Percentiles rank a stretch among this genome's conserved stretches.
Evolutionary conservation across 2,797 vertebrate species (phyloP).

Genomic region (Phataginus tricuspis): DNA sequence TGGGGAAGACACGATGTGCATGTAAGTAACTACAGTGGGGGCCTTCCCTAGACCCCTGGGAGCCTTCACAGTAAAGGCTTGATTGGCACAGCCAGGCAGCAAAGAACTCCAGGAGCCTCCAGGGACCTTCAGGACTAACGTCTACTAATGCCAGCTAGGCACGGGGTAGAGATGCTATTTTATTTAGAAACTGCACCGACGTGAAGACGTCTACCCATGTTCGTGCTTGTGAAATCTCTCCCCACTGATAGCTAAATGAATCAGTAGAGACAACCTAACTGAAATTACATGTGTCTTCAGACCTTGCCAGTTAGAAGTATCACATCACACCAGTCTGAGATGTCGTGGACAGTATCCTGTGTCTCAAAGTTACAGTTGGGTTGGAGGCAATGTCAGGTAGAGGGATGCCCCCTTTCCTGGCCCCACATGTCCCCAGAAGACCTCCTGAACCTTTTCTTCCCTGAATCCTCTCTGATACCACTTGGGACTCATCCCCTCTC

Average conservation of each 20-base stretch:
- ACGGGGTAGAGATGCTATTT: background rate
- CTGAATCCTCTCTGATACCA: background rate
- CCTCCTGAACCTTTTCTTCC: background rate
- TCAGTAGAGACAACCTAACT: background rate
- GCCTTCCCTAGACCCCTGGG: rapidly evolving
- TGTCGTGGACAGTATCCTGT: too few species aligned
- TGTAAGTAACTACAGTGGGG: background rate
- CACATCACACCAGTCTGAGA: background rate
- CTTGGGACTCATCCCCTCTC: background rate
- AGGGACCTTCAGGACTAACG: too few species aligned
- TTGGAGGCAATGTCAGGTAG: too few species aligned
- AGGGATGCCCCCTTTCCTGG: background rate
- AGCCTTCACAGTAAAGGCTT: background rate
- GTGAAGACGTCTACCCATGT: background rate
- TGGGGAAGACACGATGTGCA: background rate
- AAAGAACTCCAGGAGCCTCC: background rate
- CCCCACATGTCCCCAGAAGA: background rate
- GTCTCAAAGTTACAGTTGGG: background rate
- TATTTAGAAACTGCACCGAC: background rate
- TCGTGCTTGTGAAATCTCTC: background rate
- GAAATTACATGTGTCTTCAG: background rate
- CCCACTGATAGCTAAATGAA: background rate
- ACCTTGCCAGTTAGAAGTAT: background rate
- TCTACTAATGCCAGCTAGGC: background rate
- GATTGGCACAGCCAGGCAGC: rapidly evolving